Conservation (phyloP, 2,888 invertebrate genomes). For the Latrodectus hesperus region DNA sequence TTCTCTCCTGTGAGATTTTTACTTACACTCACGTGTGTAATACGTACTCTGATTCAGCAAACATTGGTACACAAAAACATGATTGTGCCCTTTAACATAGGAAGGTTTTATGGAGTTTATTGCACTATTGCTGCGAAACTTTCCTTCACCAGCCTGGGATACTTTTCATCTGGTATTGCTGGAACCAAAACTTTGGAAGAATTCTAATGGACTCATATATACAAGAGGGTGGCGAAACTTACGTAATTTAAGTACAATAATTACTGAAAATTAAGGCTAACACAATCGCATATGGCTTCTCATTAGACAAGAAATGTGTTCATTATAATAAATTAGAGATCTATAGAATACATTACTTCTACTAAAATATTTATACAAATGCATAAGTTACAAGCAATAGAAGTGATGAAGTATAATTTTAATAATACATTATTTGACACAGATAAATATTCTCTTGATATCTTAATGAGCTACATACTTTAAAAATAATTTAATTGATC, state of each 20-base stretch:
- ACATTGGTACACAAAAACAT: slow-evolving; percentile 58
- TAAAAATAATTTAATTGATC: no score
- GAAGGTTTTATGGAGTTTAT: slow-evolving; percentile 35
- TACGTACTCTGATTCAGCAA: slow-evolving; percentile 44
- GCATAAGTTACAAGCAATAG: not conserved
- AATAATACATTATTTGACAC: not conserved
- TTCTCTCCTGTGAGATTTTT: slow-evolving; percentile 57
- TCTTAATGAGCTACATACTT: no score
- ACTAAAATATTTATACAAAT: not conserved
- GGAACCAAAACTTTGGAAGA: slow-evolving; percentile 24
- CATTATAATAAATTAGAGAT: not conserved
- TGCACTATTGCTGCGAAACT: slow-evolving; percentile 37
- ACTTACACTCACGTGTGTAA: slow-evolving; percentile 53
- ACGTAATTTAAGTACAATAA: slow-evolving; percentile 1
- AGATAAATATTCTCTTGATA: not conserved
- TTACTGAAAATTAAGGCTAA: slow-evolving; percentile 24
- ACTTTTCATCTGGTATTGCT: slow-evolving; percentile 8
- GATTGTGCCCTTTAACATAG: slow-evolving; percentile 58
- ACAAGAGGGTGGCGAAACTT: slow-evolving; percentile 23
- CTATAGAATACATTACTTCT: not conserved
- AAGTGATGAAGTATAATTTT: not conserved
- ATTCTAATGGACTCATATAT: slow-evolving; percentile 10
- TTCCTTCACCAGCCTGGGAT: slow-evolving; percentile 1
- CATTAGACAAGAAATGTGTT: not conserved
- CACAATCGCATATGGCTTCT: not conserved